These are phyloP conservation scores for Epinotia demarniana DNA, from an alignment of 2,888 invertebrate species.

Conservation along the genomic window DNA sequence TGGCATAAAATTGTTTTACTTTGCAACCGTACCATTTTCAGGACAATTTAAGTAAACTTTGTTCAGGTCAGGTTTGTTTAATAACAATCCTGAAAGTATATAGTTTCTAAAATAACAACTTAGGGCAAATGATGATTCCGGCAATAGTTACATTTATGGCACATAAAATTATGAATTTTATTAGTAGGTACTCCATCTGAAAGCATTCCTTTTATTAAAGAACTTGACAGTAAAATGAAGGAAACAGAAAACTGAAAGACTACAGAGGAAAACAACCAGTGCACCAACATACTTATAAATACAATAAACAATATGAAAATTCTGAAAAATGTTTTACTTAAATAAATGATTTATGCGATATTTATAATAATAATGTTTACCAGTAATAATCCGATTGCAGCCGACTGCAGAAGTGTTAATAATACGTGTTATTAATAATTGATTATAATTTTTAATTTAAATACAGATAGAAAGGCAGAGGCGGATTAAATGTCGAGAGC, in stretches of 20 bases:
- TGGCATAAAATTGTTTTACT: too few species aligned
- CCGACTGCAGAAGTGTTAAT: constrained; percentile 86
- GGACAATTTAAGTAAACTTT: too few species aligned
- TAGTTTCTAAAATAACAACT: too few species aligned
- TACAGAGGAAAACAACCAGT: constrained; percentile 19
- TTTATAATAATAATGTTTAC: constrained; percentile 83
- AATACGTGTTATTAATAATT: constrained; percentile 52
- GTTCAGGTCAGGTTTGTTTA: too few species aligned
- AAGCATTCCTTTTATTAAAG: background rate
- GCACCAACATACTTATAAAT: constrained; percentile 27
- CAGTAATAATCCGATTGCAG: constrained; percentile 90
- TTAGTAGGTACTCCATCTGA: background rate
- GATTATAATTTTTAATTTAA: constrained; percentile 59
- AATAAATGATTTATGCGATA: constrained; percentile 63
- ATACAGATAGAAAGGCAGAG: constrained; percentile 38
- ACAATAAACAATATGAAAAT: constrained; percentile 31
- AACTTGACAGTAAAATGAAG: background rate
- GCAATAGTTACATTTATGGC: too few species aligned
- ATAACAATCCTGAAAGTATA: too few species aligned
- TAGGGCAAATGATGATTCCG: too few species aligned
- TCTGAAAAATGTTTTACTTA: constrained; percentile 50
- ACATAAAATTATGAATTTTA: too few species aligned
- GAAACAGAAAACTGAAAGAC: background rate
- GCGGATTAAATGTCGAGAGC: too few species aligned
- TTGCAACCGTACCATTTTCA: too few species aligned